These are phyloP conservation scores for Adoxophyes honmai DNA, from an alignment of 1,140 invertebrate genomes.

Conservation along the genomic window DNA sequence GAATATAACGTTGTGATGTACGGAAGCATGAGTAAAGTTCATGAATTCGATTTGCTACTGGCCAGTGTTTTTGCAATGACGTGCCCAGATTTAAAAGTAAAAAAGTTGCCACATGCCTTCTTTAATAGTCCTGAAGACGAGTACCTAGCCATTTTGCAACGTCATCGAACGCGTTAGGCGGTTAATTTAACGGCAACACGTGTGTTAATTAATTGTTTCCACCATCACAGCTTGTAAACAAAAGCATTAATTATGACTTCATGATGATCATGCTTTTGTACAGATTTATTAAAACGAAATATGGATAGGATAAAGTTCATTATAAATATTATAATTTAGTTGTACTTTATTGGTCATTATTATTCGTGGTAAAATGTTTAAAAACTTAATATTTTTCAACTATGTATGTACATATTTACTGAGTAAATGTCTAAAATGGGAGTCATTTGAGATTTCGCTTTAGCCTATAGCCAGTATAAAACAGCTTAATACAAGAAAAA, in stretches of 20 bases:
- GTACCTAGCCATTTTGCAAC: background rate
- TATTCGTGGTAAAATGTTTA: background rate
- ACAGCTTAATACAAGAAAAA: background rate
- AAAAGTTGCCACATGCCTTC: too few relatives aligned
- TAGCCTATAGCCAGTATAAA: background rate
- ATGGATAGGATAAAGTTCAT: too few relatives aligned
- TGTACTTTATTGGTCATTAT: too few relatives aligned
- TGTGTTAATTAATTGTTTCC: slow-evolving; percentile 8
- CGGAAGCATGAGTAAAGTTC: too few relatives aligned
- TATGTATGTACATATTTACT: background rate
- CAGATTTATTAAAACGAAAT: too few relatives aligned
- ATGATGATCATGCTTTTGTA: background rate
- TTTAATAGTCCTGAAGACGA: background rate
- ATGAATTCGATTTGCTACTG: too few relatives aligned
- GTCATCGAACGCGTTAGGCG: slow-evolving; percentile 5
- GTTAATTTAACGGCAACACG: slow-evolving; percentile 10
- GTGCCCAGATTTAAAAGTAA: too few relatives aligned
- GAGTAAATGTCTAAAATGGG: background rate
- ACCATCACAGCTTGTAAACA: slow-evolving; percentile 12
- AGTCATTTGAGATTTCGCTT: background rate
- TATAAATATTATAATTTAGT: too few relatives aligned
- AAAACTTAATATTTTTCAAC: background rate
- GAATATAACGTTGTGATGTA: too few relatives aligned
- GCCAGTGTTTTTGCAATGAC: too few relatives aligned
- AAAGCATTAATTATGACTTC: slow-evolving; percentile 2